Percentiles rank a stretch among this genome's conserved stretches.
These are phyloP conservation scores for Mercenaria mercenaria DNA, from an alignment of 1,140 invertebrate genomes.

Conservation along the genomic window DNA sequence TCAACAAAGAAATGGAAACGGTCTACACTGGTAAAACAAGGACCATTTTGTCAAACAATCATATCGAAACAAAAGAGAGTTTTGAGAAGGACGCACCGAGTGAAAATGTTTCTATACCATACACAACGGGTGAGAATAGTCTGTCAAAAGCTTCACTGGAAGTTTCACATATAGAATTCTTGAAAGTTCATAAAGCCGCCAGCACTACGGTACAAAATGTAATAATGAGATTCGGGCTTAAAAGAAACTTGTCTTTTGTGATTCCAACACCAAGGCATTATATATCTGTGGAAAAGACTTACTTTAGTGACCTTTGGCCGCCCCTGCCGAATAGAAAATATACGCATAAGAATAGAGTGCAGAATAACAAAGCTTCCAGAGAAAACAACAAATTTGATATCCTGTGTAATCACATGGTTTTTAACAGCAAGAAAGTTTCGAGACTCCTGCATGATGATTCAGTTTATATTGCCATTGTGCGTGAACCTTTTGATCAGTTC, in stretches of 20 bases:
- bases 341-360: neutral
- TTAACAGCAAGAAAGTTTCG: neutral
- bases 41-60: no score
- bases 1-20: no score
- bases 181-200: slow-evolving; percentile 40
- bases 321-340: neutral
- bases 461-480: slow-evolving; percentile 9
- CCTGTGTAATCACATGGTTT: slow-evolving; percentile 32
- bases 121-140: no score
- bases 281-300: neutral
- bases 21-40: no score
- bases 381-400: slow-evolving; percentile 19
- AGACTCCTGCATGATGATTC: slow-evolving; percentile 3
- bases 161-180: slow-evolving; percentile 5
- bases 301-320: neutral
- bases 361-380: neutral
- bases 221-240: slow-evolving; percentile 1
- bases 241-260: slow-evolving; percentile 26
- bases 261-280: neutral
- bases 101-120: no score
- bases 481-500: slow-evolving; percentile 18
- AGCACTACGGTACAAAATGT: slow-evolving; percentile 33
- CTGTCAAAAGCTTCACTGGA: neutral
- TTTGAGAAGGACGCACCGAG: no score
- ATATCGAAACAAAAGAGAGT: no score